Percentiles rank a stretch among this genome's conserved stretches.
phyloP scores from a whole-genome alignment of 2,797 vertebrate genomes.

The Pogoniulus pusillus region DNA sequence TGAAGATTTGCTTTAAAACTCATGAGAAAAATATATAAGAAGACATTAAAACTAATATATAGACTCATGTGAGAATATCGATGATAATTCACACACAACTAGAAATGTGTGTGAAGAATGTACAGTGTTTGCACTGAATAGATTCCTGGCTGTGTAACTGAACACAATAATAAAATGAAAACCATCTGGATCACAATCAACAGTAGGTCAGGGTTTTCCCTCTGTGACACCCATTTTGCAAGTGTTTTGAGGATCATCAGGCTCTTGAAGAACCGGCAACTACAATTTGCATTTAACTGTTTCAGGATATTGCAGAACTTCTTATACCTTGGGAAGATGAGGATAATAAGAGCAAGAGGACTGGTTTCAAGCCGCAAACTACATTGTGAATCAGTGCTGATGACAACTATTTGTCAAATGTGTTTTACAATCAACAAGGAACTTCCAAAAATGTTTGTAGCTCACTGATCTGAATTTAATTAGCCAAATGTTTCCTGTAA shows the following conservation, averaged over 20 bases:
- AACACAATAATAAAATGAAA: neutral
- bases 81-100: neutral
- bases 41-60: neutral
- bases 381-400: neutral
- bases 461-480: neutral
- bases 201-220: neutral
- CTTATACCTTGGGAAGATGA: neutral
- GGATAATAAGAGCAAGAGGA: neutral
- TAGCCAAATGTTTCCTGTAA: neutral
- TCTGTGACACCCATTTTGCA: neutral
- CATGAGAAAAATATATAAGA: neutral
- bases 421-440: neutral
- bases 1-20: neutral
- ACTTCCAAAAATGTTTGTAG: neutral
- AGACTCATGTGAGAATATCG: neutral
- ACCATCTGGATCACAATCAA: neutral
- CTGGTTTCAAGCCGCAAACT: neutral
- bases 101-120: neutral
- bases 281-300: neutral
- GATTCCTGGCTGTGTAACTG: neutral
- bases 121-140: neutral
- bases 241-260: neutral
- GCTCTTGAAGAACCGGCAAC: neutral
- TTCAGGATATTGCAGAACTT: neutral
- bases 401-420: neutral